Evolutionary conservation across 1,140 invertebrate genomes (phyloP), one percentile per base, ranked within the genome.

Genomic region (Zaprionus ghesquierei): DNA sequence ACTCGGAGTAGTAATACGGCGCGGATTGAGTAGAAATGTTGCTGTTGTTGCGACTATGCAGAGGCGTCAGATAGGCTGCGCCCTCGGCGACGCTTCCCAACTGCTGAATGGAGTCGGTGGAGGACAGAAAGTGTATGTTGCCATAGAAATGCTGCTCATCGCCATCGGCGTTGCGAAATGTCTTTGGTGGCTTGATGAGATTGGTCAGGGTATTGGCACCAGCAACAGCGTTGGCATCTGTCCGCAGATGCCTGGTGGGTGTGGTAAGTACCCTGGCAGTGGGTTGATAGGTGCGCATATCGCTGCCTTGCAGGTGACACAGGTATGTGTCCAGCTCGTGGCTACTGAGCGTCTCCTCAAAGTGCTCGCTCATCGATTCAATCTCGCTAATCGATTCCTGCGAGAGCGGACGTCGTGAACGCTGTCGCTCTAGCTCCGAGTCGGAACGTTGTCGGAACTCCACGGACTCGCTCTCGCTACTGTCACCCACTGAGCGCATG

Each of bases 1-100:
- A 10, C 91, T 98, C 97, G 0, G 96, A 97, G 92, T 97, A 97
- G 84, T 98, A 97, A 87, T 97, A 97, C 0, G 96, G 96, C 13
- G 96, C 96, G 13, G 94, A 93, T 68, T 94, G 94, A 33, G 93
- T 94, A 20, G 93, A 92, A 2, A 92, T 90, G 44, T 92, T 92
- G 58, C 91, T 92, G 51, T 92, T 92, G 56, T 91, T 92, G 1
- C 91, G 79, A 64, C 91, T 92, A 18, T 92, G 91, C 9, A 89
- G 55, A 0, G 91, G 90, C 5, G 89, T 86, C 13, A 81, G 33
- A 41, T 44, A 65, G 0, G 66, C 72, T 0, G 79, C 82, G 1
- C 69, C 69, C 15, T 35, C 35, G 20, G 25, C 55, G 9, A 20
- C 25, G 15, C 18, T 51, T 5, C 80, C 89, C 59, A 79, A 31